A percentile compares a stretch with the other conserved stretches of the same genome.
Evolutionary conservation across 2,113 vertebrate species (phyloP).

Genomic region (Hemiscyllium ocellatum): DNA sequence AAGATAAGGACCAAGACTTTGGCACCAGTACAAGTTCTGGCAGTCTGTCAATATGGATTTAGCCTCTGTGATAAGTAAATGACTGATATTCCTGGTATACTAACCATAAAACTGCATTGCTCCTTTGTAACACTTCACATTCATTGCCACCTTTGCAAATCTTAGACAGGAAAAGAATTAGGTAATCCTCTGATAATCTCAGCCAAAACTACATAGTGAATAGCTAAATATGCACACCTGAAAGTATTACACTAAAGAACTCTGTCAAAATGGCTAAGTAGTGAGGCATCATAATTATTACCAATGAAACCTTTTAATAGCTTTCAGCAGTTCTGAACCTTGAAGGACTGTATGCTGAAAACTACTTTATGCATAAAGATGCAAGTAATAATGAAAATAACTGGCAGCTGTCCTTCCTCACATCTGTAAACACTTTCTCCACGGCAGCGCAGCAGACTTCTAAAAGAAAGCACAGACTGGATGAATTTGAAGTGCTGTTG

Average conservation of each 20-base stretch:
- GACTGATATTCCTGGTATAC: constrained; percentile 10
- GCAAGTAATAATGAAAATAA: constrained; percentile 21
- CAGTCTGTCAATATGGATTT: constrained; percentile 59
- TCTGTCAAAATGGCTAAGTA: not conserved
- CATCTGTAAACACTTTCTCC: constrained; percentile 30
- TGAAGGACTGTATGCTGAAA: not conserved
- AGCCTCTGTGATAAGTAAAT: constrained; percentile 55
- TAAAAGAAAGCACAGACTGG: constrained; percentile 13
- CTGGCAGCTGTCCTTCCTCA: constrained; percentile 18
- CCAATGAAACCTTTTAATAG: not conserved
- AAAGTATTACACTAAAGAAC: not conserved
- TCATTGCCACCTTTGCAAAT: not conserved
- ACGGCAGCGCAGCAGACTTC: constrained; percentile 13
- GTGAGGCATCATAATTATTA: not conserved
- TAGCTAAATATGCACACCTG: not conserved
- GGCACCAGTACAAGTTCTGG: constrained; percentile 64
- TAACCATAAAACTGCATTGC: not conserved
- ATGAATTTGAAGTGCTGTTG: constrained; percentile 25
- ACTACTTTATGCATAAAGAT: constrained; percentile 13
- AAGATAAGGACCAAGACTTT: constrained; percentile 73
- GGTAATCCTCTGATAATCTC: not conserved
- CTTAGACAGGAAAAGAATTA: not conserved
- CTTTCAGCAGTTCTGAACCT: not conserved
- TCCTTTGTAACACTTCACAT: not conserved
- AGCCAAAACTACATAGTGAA: not conserved